These are phyloP conservation scores for Galagoides demidoff DNA, from an alignment of 2,797 vertebrate species.

Conservation along the genomic window DNA sequence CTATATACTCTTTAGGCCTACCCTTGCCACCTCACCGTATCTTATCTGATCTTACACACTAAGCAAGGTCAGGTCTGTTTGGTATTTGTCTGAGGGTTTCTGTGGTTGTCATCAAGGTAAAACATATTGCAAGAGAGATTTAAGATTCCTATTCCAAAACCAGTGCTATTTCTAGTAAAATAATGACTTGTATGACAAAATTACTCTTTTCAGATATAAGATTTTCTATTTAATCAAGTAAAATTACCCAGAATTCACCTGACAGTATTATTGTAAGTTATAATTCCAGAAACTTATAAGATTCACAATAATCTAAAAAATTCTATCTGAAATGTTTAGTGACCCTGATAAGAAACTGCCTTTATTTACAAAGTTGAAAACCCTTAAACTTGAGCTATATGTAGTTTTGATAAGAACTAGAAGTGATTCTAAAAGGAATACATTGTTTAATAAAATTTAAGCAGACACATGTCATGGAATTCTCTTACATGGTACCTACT, in stretches of 20 bases:
- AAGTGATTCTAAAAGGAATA: neutral
- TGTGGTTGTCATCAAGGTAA: conserved; percentile 1
- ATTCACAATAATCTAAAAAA: neutral
- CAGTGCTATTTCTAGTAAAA: neutral
- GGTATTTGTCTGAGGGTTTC: neutral
- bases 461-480: neutral
- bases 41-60: neutral
- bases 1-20: neutral
- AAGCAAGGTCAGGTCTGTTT: neutral
- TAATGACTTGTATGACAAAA: neutral
- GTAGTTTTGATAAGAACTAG: conserved; percentile 21
- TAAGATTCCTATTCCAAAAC: neutral
- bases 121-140: neutral
- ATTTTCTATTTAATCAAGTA: conserved; percentile 15
- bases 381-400: neutral
- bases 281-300: neutral
- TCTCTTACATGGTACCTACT: neutral
- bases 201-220: neutral
- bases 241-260: neutral
- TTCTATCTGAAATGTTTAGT: conserved; percentile 2
- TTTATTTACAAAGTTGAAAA: conserved; percentile 18
- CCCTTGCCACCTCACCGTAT: neutral
- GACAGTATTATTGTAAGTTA: neutral
- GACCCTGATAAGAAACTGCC: neutral
- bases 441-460: neutral